Conservation (phyloP, 1,140 invertebrate genomes). For the Drosophila erecta region DNA sequence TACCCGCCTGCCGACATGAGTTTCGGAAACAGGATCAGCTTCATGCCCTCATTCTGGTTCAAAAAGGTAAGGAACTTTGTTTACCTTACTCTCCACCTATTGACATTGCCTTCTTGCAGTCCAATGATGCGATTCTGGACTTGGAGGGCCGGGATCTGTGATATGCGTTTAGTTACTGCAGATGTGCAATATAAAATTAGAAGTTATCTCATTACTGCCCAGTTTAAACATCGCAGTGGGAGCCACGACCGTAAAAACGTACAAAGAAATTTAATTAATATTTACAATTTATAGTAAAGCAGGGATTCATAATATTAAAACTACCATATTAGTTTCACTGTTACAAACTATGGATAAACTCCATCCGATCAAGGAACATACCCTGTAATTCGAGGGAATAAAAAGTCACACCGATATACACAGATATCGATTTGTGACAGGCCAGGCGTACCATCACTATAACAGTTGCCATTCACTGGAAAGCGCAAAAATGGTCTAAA, state of each 20-base stretch:
- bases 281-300: neutral
- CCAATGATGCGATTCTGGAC: conserved; percentile 16
- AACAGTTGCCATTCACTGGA: conserved; percentile 14
- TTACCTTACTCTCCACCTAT: neutral
- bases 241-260: neutral
- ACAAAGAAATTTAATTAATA: neutral
- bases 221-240: too few relatives aligned
- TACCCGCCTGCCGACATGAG: conserved; percentile 91
- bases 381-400: neutral
- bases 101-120: conserved; percentile 24
- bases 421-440: neutral
- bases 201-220: neutral
- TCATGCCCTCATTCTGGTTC: conserved; percentile 93
- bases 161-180: neutral
- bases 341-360: too few relatives aligned
- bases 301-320: too few relatives aligned
- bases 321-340: too few relatives aligned
- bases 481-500: conserved; percentile 15
- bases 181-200: neutral
- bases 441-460: neutral
- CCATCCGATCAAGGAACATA: neutral
- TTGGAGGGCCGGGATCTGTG: conserved; percentile 43
- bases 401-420: neutral
- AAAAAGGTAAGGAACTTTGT: conserved; percentile 87
- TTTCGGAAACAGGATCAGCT: conserved; percentile 89